phyloP scores from a whole-genome alignment of 1,140 invertebrate species.

The Euwallacea similis region DNA sequence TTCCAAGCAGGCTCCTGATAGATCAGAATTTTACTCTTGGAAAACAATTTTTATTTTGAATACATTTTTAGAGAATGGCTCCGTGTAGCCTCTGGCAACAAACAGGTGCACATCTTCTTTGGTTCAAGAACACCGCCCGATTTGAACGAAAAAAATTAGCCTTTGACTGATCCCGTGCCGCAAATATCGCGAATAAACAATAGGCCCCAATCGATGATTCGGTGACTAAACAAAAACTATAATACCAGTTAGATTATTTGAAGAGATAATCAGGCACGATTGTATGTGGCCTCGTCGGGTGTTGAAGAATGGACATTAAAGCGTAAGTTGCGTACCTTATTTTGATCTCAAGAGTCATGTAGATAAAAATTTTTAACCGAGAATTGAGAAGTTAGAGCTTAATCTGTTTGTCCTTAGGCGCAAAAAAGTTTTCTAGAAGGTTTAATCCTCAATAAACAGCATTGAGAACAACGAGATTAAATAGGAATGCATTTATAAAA shows the following conservation, averaged over 20 bases:
- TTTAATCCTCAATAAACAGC: too few relatives aligned
- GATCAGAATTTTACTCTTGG: too few relatives aligned
- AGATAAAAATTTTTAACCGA: too few relatives aligned
- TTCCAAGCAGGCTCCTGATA: too few relatives aligned
- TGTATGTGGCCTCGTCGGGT: background rate
- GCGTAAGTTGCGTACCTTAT: background rate
- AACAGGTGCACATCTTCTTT: constrained; percentile 15
- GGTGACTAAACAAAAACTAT: constrained; percentile 16
- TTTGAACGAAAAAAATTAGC: constrained; percentile 1
- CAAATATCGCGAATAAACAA: constrained; percentile 11
- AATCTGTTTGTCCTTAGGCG: too few relatives aligned
- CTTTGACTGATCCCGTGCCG: constrained; percentile 9
- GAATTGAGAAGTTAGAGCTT: too few relatives aligned
- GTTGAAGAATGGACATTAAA: background rate
- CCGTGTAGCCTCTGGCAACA: background rate
- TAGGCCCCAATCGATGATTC: constrained; percentile 2
- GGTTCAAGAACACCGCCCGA: background rate
- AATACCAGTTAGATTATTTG: constrained; percentile 12
- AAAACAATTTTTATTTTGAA: too few relatives aligned
- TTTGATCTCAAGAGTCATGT: too few relatives aligned
- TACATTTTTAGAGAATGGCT: constrained; percentile 2
- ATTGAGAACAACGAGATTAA: too few relatives aligned
- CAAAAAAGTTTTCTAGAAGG: too few relatives aligned
- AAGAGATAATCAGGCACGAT: constrained; percentile 7
- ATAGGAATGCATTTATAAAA: too few relatives aligned